Base-by-base conservation (phyloP, 2,888 invertebrate species). In the Xiphydria camelus region DNA sequence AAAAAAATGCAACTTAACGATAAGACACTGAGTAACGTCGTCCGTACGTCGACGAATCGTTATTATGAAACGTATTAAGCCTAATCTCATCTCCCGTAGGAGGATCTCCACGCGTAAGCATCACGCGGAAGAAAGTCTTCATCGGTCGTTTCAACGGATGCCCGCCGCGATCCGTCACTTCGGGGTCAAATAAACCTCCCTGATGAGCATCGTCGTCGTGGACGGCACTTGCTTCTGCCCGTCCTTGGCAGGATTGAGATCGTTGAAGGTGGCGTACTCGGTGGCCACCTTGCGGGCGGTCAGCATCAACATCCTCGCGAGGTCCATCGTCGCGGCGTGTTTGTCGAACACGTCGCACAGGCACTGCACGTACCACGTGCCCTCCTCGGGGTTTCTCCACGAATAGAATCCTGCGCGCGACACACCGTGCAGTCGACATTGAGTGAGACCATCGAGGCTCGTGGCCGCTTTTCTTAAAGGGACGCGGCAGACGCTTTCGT, bases 301-400 rank as follows among this genome's bases (percentile, higher is more conserved):
- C 41, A 71, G 67, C 4, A 83, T 83, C 57, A 84, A 57, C 69
- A 84, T 77, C 49, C 73, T 77, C 22, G 80, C 55, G 4, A 84
- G 64, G 63, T 84, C 83, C 47, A 71, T 71, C 17, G 73, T 69
- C n/a, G 61, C 54, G 15, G 75, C 73, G 53, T 78, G 61, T 49
- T 77, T 59, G 41, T 76, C 69, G 33, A 82, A 53, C 1, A 80
- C 75, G 1, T 76, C 64, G 57, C 80, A 81, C 29, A 84, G 64
- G 4, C 80, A 66, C 57, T 82, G 81, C n/a, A 84, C 73, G 55
- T 81, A 84, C 82, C 83, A 83, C 0, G 82, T 80, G 1, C 83
- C 82, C 23, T 77, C 72, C 19, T 68, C 68, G 10, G 78, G 76
- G 65, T 80, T 79, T 29, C 82, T 69, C 80, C 81, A 83, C 0